Conservation (phyloP, 2,888 invertebrate species). For the Trissonchulus sp. region DNA sequence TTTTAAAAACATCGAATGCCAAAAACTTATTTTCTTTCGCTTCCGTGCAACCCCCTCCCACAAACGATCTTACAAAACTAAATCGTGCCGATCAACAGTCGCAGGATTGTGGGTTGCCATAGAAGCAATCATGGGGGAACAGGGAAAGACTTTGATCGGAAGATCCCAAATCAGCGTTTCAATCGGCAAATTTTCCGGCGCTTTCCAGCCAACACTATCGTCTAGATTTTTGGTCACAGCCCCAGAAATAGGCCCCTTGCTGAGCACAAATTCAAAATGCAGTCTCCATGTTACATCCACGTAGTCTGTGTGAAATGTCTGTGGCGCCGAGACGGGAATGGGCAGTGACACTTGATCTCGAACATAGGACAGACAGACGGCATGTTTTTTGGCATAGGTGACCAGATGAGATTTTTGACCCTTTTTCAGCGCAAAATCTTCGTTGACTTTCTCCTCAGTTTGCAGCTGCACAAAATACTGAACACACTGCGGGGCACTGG, state of each 20-base stretch:
- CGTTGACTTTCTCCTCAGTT: conserved; percentile 70
- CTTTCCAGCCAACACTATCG: conserved; percentile 55
- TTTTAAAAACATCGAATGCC: no score
- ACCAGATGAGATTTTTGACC: conserved; percentile 56
- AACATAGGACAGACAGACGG: conserved; percentile 74
- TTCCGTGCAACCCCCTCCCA: no score
- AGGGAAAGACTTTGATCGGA: conserved; percentile 85
- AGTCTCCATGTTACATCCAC: conserved; percentile 85
- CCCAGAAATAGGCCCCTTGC: conserved; percentile 34
- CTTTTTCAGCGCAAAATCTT: conserved; percentile 56
- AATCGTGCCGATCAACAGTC: no score
- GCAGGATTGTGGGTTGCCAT: no score
- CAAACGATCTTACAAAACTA: no score
- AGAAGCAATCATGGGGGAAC: conserved; percentile 63
- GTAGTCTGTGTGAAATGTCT: conserved; percentile 84
- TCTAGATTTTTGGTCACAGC: conserved; percentile 9
- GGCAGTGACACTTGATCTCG: conserved; percentile 84
- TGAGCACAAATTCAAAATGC: conserved; percentile 84
- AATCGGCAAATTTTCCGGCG: conserved; percentile 75
- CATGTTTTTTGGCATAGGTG: conserved; percentile 82
- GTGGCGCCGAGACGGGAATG: conserved; percentile 87
- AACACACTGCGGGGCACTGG: conserved; percentile 14
- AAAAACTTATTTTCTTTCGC: no score
- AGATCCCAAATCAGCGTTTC: conserved; percentile 99
- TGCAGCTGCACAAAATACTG: conserved; percentile 84